phyloP scores from a whole-genome alignment of 2,113 vertebrate species.

The Arothron firmamentum region DNA sequence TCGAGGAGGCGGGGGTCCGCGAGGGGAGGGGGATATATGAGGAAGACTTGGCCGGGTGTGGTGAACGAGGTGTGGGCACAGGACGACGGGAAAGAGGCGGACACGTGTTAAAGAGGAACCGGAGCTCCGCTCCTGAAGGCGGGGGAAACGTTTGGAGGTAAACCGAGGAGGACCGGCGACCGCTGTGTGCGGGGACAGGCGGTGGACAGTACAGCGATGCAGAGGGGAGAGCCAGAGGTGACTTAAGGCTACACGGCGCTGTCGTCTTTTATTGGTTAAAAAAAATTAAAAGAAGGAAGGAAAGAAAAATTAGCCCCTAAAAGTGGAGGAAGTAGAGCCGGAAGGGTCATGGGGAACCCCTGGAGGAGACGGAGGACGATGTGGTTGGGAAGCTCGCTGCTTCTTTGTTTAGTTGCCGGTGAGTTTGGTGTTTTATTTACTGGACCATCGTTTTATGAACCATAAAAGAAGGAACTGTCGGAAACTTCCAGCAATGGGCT shows the following conservation, averaged over 20 bases:
- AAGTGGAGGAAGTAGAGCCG: conserved; percentile 5
- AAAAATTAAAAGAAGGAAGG: too few relatives aligned
- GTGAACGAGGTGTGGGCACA: conserved; percentile 35
- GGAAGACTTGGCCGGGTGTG: conserved; percentile 29
- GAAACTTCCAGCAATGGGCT: too few relatives aligned
- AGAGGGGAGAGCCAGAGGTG: too few relatives aligned
- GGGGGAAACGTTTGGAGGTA: background rate
- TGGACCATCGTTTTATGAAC: too few relatives aligned
- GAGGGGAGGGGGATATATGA: background rate
- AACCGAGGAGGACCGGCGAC: background rate
- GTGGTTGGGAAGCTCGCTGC: conserved; percentile 56
- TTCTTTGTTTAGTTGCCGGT: conserved; percentile 71
- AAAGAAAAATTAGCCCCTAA: background rate
- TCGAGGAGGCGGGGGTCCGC: conserved; percentile 33
- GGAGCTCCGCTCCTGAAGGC: background rate
- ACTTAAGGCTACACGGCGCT: too few relatives aligned
- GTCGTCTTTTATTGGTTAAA: too few relatives aligned
- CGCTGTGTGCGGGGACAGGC: background rate
- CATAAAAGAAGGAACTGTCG: too few relatives aligned
- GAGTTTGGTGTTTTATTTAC: conserved; percentile 22
- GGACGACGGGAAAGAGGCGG: conserved; percentile 17
- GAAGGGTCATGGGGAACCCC: conserved; percentile 37
- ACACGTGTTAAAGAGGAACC: conserved; percentile 57
- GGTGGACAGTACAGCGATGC: too few relatives aligned
- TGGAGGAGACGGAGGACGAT: conserved; percentile 30